A percentile compares a stretch with the other conserved stretches of the same genome.
Conservation (phyloP, 37 sponge, comb jelly and placozoan species). For the Geodia barretti region DNA sequence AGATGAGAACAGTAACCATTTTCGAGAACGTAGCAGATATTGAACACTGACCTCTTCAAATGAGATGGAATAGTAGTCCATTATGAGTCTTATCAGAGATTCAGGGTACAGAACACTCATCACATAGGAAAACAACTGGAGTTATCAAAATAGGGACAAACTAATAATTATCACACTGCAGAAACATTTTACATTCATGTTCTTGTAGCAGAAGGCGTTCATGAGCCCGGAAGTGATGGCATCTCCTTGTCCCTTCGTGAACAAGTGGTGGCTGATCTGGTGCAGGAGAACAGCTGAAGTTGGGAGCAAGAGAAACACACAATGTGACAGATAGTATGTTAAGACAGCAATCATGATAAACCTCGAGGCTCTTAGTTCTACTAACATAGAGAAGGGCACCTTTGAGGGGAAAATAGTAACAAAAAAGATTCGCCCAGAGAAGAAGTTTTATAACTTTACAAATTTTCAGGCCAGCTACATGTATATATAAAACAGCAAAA, state of each 20-base stretch:
- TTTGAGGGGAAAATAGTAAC: not conserved
- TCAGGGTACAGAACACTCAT: conserved; percentile 59
- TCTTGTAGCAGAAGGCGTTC: conserved; percentile 38
- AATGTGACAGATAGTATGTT: too few relatives aligned
- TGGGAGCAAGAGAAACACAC: too few relatives aligned
- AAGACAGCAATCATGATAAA: too few relatives aligned
- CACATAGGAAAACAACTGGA: conserved; percentile 52
- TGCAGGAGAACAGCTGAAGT: conserved; percentile 31
- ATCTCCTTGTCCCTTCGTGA: conserved; percentile 38
- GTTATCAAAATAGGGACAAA: too few relatives aligned
- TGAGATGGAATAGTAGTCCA: conserved; percentile 19
- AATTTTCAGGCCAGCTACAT: not conserved
- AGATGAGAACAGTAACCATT: too few relatives aligned
- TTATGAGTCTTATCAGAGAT: conserved; percentile 34
- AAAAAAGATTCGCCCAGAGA: not conserved
- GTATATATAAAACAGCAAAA: not conserved
- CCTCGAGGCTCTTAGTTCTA: not conserved
- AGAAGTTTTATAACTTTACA: not conserved
- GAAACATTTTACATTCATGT: conserved; percentile 50
- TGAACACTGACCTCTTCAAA: conserved; percentile 47
- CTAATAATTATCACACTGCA: not conserved
- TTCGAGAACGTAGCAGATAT: too few relatives aligned
- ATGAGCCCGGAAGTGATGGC: conserved; percentile 12
- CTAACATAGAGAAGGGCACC: not conserved
- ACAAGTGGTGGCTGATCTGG: conserved; percentile 7